Percentiles rank a stretch among this genome's conserved stretches.
phyloP scores from a whole-genome alignment of 2,888 invertebrate species.

The Cyrtodaria siliqua region DNA sequence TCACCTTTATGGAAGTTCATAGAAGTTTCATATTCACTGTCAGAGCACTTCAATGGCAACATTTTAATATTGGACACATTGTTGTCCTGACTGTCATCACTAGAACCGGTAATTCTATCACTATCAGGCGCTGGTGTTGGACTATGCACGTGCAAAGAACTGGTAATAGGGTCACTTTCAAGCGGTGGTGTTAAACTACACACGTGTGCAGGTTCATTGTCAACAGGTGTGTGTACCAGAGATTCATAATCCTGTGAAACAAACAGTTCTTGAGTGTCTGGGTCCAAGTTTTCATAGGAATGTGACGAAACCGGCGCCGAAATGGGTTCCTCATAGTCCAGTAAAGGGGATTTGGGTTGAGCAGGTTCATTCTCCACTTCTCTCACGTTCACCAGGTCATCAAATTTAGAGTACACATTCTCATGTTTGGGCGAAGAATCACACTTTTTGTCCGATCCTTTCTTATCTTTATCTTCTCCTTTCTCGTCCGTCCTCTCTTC shows the following conservation, averaged over 20 bases:
- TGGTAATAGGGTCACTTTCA: background rate
- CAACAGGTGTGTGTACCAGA: background rate
- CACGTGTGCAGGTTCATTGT: background rate
- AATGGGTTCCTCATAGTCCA: slow-evolving; percentile 11
- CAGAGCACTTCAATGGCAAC: no score
- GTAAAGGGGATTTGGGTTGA: slow-evolving; percentile 1
- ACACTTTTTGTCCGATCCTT: background rate
- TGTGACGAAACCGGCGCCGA: slow-evolving; percentile 31
- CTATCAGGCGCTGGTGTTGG: no score
- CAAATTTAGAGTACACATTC: slow-evolving; percentile 35
- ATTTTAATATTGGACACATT: no score
- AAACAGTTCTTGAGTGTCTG: slow-evolving; percentile 4
- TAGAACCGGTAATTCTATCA: background rate
- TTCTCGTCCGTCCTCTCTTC: background rate
- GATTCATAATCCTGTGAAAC: slow-evolving; percentile 9
- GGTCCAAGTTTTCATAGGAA: slow-evolving; percentile 64
- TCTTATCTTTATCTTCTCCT: slow-evolving; percentile 10
- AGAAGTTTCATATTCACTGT: no score
- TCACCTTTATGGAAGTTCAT: no score
- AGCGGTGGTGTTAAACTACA: no score
- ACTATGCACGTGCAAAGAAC: no score
- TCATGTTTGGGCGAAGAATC: slow-evolving; percentile 3
- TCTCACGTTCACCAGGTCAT: slow-evolving; percentile 11
- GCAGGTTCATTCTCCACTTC: background rate
- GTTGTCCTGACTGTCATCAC: no score